Evolutionary conservation across 2,113 vertebrate genomes (phyloP).

Genomic region (Saguinus midas): DNA sequence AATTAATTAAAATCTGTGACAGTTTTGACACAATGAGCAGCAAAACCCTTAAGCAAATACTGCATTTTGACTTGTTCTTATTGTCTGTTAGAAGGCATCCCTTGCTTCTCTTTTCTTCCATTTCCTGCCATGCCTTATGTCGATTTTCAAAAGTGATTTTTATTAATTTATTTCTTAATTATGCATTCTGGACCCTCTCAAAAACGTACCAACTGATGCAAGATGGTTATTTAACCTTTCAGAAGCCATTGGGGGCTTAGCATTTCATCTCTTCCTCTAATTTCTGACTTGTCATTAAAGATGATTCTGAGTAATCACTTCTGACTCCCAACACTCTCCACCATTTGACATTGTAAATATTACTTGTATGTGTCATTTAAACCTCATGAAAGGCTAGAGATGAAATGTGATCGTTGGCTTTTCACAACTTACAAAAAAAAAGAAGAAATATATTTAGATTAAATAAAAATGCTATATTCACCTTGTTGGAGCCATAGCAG

Average conservation of each 20-base stretch:
- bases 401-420: background rate
- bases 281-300: background rate
- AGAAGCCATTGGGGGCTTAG: background rate
- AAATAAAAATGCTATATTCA: conserved; percentile 20
- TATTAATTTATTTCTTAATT: background rate
- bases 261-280: background rate
- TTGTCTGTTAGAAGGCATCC: background rate
- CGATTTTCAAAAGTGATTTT: conserved; percentile 17
- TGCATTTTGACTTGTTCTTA: background rate
- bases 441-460: conserved; percentile 49
- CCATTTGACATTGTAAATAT: background rate
- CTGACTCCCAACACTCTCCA: background rate
- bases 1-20: background rate
- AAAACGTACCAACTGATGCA: background rate
- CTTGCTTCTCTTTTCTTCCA: background rate
- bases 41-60: background rate
- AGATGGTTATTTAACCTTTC: background rate
- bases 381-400: background rate
- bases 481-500: background rate
- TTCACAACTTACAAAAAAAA: background rate
- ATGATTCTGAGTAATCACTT: background rate
- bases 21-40: background rate
- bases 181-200: background rate
- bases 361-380: conserved; percentile 54
- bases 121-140: background rate